Conservation (phyloP, 2,797 vertebrate genomes). For the Poeciliopsis presidionis region DNA sequence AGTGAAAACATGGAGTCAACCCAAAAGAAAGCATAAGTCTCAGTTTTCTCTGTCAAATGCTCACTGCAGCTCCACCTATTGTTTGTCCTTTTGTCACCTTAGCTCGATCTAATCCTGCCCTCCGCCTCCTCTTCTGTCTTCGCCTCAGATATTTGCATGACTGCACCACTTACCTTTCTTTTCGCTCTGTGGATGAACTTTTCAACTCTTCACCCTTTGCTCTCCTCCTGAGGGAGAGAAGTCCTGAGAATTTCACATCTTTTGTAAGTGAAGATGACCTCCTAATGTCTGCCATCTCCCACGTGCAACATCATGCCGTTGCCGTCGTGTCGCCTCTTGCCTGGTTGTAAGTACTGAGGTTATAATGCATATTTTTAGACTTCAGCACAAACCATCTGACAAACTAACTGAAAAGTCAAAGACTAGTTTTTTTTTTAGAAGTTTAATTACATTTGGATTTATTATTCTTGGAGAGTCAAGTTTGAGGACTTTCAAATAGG, state of each 20-base stretch:
- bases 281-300: constrained; percentile 29
- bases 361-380: constrained; percentile 33
- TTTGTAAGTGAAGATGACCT: constrained; percentile 39
- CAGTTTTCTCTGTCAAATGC: constrained; percentile 43
- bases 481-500: neutral
- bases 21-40: constrained; percentile 34
- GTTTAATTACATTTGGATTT: neutral
- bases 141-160: constrained; percentile 57
- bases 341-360: constrained; percentile 38
- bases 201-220: constrained; percentile 72
- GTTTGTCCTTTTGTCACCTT: constrained; percentile 51
- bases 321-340: constrained; percentile 53
- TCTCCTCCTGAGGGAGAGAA: constrained; percentile 41
- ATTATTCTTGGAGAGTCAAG: neutral
- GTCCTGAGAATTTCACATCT: constrained; percentile 26
- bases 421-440: neutral
- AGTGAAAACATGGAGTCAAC: constrained; percentile 23
- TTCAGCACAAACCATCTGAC: neutral
- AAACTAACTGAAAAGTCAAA: constrained; percentile 15
- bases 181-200: constrained; percentile 66
- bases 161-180: constrained; percentile 59
- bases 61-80: constrained; percentile 42
- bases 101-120: constrained; percentile 45
- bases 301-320: constrained; percentile 14
- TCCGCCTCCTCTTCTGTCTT: constrained; percentile 27